Conservation (phyloP, 2,113 vertebrate genomes). For the Toxostoma redivivum region DNA sequence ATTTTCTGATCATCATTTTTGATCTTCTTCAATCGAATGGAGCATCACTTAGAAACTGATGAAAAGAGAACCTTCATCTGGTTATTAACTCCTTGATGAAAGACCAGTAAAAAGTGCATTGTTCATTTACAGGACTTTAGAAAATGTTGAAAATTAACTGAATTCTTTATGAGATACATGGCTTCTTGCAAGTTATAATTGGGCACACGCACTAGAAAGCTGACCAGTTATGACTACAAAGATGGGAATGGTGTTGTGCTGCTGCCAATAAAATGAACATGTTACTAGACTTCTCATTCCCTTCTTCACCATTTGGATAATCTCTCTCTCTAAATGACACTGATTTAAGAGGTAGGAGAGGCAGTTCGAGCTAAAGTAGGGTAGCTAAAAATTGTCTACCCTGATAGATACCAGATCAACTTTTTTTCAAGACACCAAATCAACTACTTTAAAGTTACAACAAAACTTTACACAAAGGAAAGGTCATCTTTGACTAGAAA, state of each 20-base stretch:
- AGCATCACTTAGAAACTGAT: constrained; percentile 21
- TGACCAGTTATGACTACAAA: not conserved
- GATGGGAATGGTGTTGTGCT: not conserved
- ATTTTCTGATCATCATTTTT: constrained; percentile 51
- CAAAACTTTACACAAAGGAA: not conserved
- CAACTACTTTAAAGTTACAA: not conserved
- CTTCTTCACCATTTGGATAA: not conserved
- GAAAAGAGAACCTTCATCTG: constrained; percentile 44
- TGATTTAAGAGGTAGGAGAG: not conserved
- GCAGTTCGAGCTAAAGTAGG: not conserved
- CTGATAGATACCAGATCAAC: not conserved
- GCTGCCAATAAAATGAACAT: not conserved
- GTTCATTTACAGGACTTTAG: constrained; percentile 9
- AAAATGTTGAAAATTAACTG: constrained; percentile 43
- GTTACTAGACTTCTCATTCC: not conserved
- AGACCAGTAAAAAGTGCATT: constrained; percentile 27
- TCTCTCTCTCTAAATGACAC: not conserved
- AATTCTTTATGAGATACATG: constrained; percentile 13
- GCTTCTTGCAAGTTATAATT: constrained; percentile 24
- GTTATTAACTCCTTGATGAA: constrained; percentile 59
- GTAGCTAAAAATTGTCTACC: not conserved
- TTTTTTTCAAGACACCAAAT: not conserved
- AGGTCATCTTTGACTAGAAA: not conserved
- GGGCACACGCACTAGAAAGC: not conserved
- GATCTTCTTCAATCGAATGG: constrained; percentile 54